phyloP scores from a whole-genome alignment of 2,113 vertebrate genomes.

The Onychostruthus taczanowskii region DNA sequence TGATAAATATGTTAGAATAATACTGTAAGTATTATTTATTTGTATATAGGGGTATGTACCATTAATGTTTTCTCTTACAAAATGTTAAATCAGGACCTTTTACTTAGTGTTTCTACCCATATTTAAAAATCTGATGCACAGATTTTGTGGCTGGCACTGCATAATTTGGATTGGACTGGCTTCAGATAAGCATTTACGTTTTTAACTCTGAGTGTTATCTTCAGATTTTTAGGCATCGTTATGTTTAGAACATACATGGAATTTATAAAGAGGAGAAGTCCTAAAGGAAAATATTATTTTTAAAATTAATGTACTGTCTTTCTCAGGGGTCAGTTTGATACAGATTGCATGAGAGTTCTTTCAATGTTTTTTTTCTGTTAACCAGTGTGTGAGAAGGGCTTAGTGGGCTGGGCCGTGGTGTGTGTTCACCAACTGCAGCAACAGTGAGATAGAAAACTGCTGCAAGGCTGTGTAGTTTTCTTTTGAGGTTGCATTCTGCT shows the following conservation, averaged over 20 bases:
- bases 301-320: neutral
- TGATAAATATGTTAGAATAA: neutral
- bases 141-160: neutral
- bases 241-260: neutral
- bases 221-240: neutral
- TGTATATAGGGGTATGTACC: neutral
- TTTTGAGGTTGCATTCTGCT: neutral
- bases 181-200: neutral
- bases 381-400: neutral
- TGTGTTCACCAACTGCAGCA: neutral
- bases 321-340: neutral
- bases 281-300: neutral
- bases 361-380: neutral
- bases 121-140: neutral
- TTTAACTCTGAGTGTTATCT: neutral
- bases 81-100: neutral
- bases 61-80: neutral
- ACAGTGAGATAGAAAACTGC: neutral
- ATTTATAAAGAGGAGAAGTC: neutral
- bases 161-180: neutral
- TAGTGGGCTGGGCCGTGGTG: neutral
- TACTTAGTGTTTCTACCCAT: neutral
- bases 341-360: neutral
- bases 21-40: neutral
- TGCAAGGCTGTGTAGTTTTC: neutral